phyloP scores from a whole-genome alignment of 2,113 vertebrate species.

The Myrmecobius fasciatus region DNA sequence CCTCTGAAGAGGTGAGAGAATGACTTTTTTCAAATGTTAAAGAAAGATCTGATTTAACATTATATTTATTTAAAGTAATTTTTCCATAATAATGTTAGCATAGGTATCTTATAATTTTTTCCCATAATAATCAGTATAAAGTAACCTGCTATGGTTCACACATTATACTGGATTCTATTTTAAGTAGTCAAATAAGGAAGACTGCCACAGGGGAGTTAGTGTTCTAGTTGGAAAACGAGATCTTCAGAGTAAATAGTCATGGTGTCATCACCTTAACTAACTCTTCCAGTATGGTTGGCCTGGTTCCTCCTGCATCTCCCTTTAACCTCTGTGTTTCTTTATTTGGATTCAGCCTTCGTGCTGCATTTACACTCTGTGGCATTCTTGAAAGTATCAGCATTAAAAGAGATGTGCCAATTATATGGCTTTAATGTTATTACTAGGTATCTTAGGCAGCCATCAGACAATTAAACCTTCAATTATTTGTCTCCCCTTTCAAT shows the following conservation, averaged over 20 bases:
- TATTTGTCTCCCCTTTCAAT: constrained; percentile 2
- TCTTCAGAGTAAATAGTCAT: constrained; percentile 50
- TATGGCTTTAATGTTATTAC: background rate
- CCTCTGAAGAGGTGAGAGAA: constrained; percentile 48
- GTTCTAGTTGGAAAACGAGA: constrained; percentile 55
- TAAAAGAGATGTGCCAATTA: constrained; percentile 11
- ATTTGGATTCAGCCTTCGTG: constrained; percentile 8
- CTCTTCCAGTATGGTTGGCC: constrained; percentile 33
- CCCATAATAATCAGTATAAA: constrained; percentile 65
- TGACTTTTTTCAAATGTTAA: constrained; percentile 49
- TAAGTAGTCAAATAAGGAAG: constrained; percentile 65
- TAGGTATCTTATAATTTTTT: constrained; percentile 71
- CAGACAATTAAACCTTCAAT: constrained; percentile 8
- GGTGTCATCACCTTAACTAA: constrained; percentile 8
- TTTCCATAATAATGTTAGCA: constrained; percentile 69
- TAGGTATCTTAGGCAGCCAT: background rate
- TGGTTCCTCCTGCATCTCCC: constrained; percentile 36
- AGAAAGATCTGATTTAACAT: constrained; percentile 65
- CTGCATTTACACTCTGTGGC: constrained; percentile 46
- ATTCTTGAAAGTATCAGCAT: constrained; percentile 28
- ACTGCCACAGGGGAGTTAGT: constrained; percentile 45
- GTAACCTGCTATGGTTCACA: constrained; percentile 50
- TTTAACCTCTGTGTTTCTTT: constrained; percentile 44
- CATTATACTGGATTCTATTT: constrained; percentile 67
- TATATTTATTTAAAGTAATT: constrained; percentile 67